Base-by-base conservation (phyloP, 2,797 vertebrate genomes). In the Typhlichthys eigenmanni region DNA sequence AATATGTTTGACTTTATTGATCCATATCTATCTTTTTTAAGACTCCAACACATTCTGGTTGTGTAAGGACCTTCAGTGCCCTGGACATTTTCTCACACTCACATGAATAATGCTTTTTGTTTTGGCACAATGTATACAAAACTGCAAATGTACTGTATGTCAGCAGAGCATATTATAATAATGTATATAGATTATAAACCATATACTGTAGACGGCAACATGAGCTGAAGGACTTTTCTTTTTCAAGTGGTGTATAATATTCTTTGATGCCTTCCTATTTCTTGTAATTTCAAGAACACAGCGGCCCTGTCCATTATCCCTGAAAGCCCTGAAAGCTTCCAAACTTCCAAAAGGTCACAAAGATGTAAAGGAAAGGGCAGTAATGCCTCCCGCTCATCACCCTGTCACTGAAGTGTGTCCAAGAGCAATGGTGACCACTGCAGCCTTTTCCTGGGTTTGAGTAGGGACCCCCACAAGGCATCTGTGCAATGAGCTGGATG, bases 401-500 rank as follows among this genome's bases (percentile, higher is more conserved):
- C 51, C 64, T 79, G 76, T 84, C 82, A 80, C 62, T 53, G 60
- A 66, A 49, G 72, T 56, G 48, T 68, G 68, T 80, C 79, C 65
- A 62, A 62, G 1, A 53, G 55, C 65, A 71, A 46, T 32, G 19
- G 69, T 52, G 47, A 56, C 64, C 14, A 38, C 59, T 54, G 69
- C 71, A 16, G 10, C 34, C 48, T 91, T 87, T 91, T 75, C 90
- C 88, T 80, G 81, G 57, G 58, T 13, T 19, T 19, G 13, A 49
- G 54, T 69, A 83, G 24, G 24, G 24, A 24, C 24, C 24, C 3
- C 24, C 24, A 24, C 24, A 24, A 79, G 81, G 71, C 73, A 72
- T 34, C 79, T 60, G 47, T 91, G 87, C 87, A 92, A 76, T 86
- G 76, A 72, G 83, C 86, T 82, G 82, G 87, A 86, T 89, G 86